These are phyloP conservation scores for Chelmon rostratus DNA, from an alignment of 2,797 vertebrate species.

Conservation along the genomic window DNA sequence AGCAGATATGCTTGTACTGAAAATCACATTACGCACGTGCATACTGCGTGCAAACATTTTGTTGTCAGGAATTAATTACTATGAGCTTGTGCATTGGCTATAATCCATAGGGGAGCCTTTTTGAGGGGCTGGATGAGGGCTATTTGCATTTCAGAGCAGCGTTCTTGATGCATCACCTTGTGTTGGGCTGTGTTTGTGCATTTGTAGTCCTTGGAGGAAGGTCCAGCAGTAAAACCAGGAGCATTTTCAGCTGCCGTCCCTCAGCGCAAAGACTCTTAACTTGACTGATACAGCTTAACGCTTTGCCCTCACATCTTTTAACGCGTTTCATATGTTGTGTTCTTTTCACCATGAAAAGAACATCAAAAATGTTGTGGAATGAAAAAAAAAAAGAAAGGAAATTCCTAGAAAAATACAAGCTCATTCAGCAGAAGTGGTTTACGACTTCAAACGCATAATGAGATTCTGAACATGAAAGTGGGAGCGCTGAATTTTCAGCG, in stretches of 20 bases:
- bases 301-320: not conserved
- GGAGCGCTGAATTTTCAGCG: conserved; percentile 10
- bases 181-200: not conserved
- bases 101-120: conserved; percentile 12
- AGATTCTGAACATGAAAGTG: conserved; percentile 13
- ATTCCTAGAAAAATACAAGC: not conserved
- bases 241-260: conserved; percentile 2
- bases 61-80: conserved; percentile 28
- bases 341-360: not conserved
- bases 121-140: conserved; percentile 7
- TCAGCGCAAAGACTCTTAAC: not conserved
- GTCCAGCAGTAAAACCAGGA: not conserved
- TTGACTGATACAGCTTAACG: not conserved
- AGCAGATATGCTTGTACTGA: conserved; percentile 2
- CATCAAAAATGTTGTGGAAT: not conserved
- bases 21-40: not conserved
- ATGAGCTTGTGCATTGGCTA: not conserved
- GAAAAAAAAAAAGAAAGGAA: not conserved
- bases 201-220: conserved; percentile 22
- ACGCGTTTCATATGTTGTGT: not conserved
- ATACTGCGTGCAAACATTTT: conserved; percentile 9
- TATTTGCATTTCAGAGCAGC: conserved; percentile 30
- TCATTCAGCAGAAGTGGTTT: conserved; percentile 6
- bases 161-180: conserved; percentile 20
- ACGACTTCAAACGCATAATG: conserved; percentile 17